Evolutionary conservation across 2,113 vertebrate species (phyloP).

Genomic region (Phrynosoma platyrhinos): DNA sequence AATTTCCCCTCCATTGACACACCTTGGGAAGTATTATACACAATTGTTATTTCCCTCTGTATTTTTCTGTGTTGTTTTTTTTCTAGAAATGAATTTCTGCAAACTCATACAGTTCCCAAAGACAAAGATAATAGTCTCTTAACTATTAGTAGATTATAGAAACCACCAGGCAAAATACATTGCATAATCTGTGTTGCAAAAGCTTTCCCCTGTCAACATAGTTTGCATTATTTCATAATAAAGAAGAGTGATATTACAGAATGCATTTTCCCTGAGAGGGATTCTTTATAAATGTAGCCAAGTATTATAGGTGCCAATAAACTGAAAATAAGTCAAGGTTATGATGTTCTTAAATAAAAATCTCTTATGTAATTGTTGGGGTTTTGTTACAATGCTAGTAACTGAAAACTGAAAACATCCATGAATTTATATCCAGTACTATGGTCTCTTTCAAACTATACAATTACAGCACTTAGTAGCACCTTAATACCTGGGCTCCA

Average conservation of each 20-base stretch:
- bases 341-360: background rate
- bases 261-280: constrained; percentile 63
- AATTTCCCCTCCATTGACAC: too few species aligned
- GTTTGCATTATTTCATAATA: constrained; percentile 72
- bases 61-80: background rate
- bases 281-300: constrained; percentile 46
- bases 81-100: background rate
- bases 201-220: constrained; percentile 55
- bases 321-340: constrained; percentile 52
- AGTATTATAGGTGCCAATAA: constrained; percentile 18
- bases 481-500: too few species aligned
- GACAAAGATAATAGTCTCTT: constrained; percentile 17
- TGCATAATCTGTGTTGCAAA: constrained; percentile 65
- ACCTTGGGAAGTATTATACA: background rate
- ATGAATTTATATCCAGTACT: too few species aligned
- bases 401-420: too few species aligned
- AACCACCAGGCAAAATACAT: constrained; percentile 46
- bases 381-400: too few species aligned
- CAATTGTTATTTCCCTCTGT: background rate
- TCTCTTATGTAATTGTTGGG: background rate
- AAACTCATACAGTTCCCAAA: background rate
- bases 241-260: constrained; percentile 62
- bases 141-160: constrained; percentile 46
- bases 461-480: too few species aligned
- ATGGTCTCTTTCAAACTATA: too few species aligned